Evolutionary conservation across 2,888 invertebrate genomes (phyloP), one percentile per base, ranked within the genome.

Genomic region (Cheilosia impressa): DNA sequence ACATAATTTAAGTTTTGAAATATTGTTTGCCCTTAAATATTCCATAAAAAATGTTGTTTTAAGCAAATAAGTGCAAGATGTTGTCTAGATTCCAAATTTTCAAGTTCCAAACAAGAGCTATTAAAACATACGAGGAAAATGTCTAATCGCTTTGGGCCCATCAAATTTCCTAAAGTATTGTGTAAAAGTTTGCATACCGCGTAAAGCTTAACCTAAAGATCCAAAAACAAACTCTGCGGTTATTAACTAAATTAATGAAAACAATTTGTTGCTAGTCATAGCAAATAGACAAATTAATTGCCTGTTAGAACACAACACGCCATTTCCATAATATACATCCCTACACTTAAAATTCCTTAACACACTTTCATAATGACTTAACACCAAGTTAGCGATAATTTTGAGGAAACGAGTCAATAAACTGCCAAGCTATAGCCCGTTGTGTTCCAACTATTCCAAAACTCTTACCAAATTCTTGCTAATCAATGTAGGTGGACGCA

Each of bases 361-460:
- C 50, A 43, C 27, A 27, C 24, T 43, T 53, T 66, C 27, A 17
- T 66, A 24, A 13, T 5, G 45, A 53, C 19, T 19, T 68, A 27
- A 43, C 43, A 43, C 43, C 66, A 41, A 27, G 27, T 68, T 55
- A 55, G 66, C 55, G 55, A 45, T 43, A 10, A 66, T 66, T 66
- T 53, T 22, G 22, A n/a, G 5, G 24, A 65, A 52, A 2, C 22
- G 17, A 47, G 50, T 38, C 65, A 65, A 52, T 38, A 52, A 65
- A 52, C 65, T 52, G 50, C 41, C 41, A 52, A 52, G n/a, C 24
- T 24, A 38, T 38, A n/a, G 10, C n/a, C 47, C 15, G 15, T 9
- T 60, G 15, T 55, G 0, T 60, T 38, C 5, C 10, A 63, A 19
- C 19, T 17, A n/a, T 24, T 27, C n/a, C 43, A 22, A 27, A 31